These are phyloP conservation scores for Lethocerus indicus DNA, from an alignment of 1,140 invertebrate genomes.

Conservation along the genomic window DNA sequence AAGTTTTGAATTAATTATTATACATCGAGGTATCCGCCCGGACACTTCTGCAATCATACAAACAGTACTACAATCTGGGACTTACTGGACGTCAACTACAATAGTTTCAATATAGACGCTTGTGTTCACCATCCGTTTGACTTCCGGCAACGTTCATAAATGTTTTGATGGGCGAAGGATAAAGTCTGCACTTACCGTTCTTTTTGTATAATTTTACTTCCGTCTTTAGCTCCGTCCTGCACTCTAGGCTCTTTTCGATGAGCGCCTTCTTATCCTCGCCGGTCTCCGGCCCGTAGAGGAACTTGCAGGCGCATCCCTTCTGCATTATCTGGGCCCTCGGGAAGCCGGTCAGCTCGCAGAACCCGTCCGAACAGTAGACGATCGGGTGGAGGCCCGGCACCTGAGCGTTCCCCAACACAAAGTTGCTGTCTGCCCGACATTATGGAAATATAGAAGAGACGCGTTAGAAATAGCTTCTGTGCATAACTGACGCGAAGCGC, in stretches of 20 bases:
- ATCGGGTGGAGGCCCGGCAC: constrained; percentile 77
- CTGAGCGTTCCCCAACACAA: constrained; percentile 92
- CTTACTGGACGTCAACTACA: too few relatives aligned
- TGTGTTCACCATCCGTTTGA: too few relatives aligned
- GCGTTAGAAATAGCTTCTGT: too few relatives aligned
- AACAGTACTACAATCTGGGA: too few relatives aligned
- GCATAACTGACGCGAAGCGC: too few relatives aligned
- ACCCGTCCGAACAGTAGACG: constrained; percentile 95
- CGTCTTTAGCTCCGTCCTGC: constrained; percentile 79
- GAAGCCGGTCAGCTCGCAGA: constrained; percentile 90
- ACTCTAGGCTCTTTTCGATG: constrained; percentile 77
- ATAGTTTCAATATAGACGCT: too few relatives aligned
- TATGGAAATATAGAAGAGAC: neutral
- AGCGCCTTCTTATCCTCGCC: constrained; percentile 70
- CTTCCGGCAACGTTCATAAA: too few relatives aligned
- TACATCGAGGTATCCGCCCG: too few relatives aligned
- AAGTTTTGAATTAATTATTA: too few relatives aligned
- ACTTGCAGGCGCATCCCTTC: constrained; percentile 90
- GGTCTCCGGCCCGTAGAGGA: constrained; percentile 83
- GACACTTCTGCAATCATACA: too few relatives aligned
- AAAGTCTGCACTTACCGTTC: constrained; percentile 67
- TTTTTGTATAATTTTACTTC: constrained; percentile 92
- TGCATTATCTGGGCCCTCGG: constrained; percentile 91
- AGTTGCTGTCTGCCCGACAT: constrained; percentile 81
- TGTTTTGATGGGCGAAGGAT: too few relatives aligned